Evolutionary conservation across 2,797 vertebrate species (phyloP).

Genomic region (Alosa sapidissima): DNA sequence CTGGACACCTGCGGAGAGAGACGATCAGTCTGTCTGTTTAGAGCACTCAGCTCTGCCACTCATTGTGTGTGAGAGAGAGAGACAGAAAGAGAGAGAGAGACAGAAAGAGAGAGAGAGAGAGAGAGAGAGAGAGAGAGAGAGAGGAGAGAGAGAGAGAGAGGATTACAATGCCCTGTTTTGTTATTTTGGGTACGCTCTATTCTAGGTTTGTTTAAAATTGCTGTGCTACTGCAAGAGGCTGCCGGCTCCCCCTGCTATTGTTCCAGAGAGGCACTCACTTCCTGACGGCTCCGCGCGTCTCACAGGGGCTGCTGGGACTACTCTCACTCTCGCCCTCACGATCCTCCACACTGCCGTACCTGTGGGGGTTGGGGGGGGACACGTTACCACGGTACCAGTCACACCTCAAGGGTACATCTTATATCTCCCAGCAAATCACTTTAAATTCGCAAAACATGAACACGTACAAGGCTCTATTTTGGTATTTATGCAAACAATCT

Average conservation of each 20-base stretch:
- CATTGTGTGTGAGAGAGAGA: no score
- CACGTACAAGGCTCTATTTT: no score
- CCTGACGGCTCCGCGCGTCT: conserved; percentile 70
- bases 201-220: conserved; percentile 9
- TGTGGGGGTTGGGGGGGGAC: conserved; percentile 42
- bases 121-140: no score
- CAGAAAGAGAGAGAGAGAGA: neutral
- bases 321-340: conserved; percentile 47
- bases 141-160: neutral
- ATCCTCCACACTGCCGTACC: conserved; percentile 72
- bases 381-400: neutral
- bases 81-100: neutral
- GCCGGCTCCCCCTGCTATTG: neutral
- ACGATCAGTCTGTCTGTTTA: neutral
- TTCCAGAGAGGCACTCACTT: conserved; percentile 64
- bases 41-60: neutral
- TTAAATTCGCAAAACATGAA: neutral
- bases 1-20: neutral
- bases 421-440: neutral
- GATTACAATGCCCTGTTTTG: conserved; percentile 14
- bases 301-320: conserved; percentile 55
- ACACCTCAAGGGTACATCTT: neutral
- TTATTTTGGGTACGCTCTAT: neutral
- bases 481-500: no score
- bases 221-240: neutral